Conservation (phyloP, 2,113 vertebrate genomes). For the Syngnathus floridae region DNA sequence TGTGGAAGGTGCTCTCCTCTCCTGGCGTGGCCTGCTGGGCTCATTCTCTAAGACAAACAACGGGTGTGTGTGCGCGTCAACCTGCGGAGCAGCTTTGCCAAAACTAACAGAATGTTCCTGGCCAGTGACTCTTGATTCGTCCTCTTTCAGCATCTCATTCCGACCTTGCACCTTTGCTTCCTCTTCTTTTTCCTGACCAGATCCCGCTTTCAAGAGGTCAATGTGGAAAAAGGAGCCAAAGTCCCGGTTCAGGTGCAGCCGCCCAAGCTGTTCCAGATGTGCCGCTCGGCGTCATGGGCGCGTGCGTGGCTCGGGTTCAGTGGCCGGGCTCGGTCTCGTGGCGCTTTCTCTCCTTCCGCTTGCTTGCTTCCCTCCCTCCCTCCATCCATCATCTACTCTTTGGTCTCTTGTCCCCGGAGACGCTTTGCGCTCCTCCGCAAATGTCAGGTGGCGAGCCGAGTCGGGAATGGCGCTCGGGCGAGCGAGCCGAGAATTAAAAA, state of each 20-base stretch:
- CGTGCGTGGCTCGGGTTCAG: constrained; percentile 32
- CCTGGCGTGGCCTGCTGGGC: constrained; percentile 53
- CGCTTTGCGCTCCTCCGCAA: constrained; percentile 20
- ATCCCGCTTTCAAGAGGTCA: constrained; percentile 39
- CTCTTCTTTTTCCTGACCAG: constrained; percentile 9
- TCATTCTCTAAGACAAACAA: constrained; percentile 64
- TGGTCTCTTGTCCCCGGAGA: constrained; percentile 27
- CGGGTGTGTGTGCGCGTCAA: constrained; percentile 33
- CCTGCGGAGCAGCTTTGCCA: constrained; percentile 56
- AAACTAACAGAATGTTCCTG: constrained; percentile 56
- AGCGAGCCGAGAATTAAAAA: constrained; percentile 56
- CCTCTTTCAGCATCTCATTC: constrained; percentile 28
- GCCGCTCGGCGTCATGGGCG: constrained; percentile 51
- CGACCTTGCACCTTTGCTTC: constrained; percentile 29
- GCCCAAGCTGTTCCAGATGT: constrained; percentile 68
- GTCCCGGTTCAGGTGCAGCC: constrained; percentile 66
- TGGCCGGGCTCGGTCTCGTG: constrained; percentile 19
- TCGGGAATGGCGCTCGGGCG: constrained; percentile 25
- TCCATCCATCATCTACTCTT: constrained; percentile 21
- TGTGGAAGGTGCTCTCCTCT: constrained; percentile 59
- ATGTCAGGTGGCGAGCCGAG: constrained; percentile 38
- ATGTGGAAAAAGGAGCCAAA: constrained; percentile 30
- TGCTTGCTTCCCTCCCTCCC: constrained; percentile 11
- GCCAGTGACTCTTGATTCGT: constrained; percentile 15
- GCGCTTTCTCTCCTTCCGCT: constrained; percentile 23